Evolutionary conservation across 2,113 vertebrate genomes (phyloP).

Genomic region (Tricholaema leucomelas): DNA sequence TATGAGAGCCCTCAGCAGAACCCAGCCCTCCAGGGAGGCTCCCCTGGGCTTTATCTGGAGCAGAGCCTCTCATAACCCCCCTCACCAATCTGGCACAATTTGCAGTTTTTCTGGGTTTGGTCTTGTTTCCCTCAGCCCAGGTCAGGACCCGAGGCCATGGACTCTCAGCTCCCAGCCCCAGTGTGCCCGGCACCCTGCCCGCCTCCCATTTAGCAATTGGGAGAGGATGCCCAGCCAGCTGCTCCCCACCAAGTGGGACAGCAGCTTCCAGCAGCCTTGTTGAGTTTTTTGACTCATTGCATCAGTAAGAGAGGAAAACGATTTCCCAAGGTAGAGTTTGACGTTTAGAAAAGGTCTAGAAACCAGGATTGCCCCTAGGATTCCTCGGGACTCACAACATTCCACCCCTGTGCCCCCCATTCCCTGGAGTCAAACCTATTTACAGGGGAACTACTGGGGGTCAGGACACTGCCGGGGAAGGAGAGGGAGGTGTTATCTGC

Average conservation of each 20-base stretch:
- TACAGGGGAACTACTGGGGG: neutral
- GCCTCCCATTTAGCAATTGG: neutral
- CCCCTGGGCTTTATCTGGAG: neutral
- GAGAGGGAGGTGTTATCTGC: neutral
- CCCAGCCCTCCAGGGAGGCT: neutral
- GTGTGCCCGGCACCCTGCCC: neutral
- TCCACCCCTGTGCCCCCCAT: neutral
- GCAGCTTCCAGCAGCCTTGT: neutral
- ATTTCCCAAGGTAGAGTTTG: neutral
- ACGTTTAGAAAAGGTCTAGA: constrained; percentile 16
- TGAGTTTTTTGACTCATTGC: neutral
- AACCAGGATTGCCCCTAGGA: constrained; percentile 7
- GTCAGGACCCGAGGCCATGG: neutral
- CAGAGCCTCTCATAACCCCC: neutral
- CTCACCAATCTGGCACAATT: constrained; percentile 38
- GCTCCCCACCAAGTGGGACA: neutral
- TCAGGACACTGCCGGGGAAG: neutral
- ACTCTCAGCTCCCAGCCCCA: neutral
- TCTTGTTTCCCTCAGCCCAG: constrained; percentile 14
- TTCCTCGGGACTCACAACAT: neutral
- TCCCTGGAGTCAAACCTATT: neutral
- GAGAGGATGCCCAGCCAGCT: neutral
- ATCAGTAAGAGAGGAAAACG: neutral
- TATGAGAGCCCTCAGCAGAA: neutral
- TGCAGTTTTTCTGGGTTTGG: constrained; percentile 46